Conservation (phyloP, 2,797 vertebrate genomes). For the Agapornis canus region DNA sequence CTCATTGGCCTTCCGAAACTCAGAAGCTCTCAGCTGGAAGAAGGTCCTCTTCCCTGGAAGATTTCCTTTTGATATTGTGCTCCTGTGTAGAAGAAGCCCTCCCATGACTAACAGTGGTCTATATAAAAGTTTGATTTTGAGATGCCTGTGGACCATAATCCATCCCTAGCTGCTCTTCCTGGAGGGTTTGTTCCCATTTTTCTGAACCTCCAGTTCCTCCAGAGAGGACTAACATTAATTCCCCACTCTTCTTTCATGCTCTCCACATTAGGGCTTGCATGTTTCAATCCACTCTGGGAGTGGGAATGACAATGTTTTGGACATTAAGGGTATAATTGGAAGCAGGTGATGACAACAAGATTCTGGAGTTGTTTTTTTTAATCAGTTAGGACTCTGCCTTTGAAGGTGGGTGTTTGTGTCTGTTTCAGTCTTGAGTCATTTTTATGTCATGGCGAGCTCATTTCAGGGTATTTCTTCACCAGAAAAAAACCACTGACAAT, state of each 20-base stretch:
- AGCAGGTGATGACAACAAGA: neutral
- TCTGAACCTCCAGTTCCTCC: neutral
- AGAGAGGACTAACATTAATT: neutral
- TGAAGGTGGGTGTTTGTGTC: neutral
- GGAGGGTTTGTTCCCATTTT: neutral
- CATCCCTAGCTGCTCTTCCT: neutral
- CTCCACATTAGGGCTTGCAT: neutral
- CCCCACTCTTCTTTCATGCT: neutral
- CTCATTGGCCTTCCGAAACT: neutral
- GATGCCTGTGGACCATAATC: neutral
- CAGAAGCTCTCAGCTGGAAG: neutral
- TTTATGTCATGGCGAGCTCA: neutral
- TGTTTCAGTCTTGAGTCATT: conserved; percentile 33
- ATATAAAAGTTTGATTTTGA: conserved; percentile 1
- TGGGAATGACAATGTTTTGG: conserved; percentile 1
- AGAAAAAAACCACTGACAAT: neutral
- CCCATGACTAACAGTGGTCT: neutral
- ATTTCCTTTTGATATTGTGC: conserved; percentile 38
- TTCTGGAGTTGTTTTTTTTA: conserved; percentile 10
- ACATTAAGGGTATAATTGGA: neutral
- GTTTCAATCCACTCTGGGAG: neutral
- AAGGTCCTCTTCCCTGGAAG: conserved; percentile 10
- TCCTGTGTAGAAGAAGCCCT: neutral
- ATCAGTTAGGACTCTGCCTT: neutral
- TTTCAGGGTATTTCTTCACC: neutral